These are phyloP conservation scores for Ernsta delagoae DNA, from an alignment of 2,888 invertebrate species.

Conservation along the genomic window DNA sequence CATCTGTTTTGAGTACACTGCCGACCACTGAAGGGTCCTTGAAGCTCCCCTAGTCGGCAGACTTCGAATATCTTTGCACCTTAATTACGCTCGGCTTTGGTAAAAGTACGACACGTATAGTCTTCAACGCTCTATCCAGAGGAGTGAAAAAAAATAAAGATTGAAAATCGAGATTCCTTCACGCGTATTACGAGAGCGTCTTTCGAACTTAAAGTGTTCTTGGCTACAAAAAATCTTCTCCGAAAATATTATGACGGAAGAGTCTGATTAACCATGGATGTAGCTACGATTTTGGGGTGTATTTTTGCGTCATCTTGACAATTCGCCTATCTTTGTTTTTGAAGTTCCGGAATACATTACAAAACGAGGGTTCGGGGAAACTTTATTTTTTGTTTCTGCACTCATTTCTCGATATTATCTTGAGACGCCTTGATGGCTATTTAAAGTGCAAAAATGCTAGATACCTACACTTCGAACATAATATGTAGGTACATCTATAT, in stretches of 20 bases:
- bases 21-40: constrained; percentile 73
- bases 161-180: constrained; percentile 57
- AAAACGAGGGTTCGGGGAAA: background rate
- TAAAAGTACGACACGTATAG: constrained; percentile 74
- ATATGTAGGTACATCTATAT: too few species aligned
- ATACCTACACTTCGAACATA: background rate
- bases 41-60: constrained; percentile 66
- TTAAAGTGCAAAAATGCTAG: background rate
- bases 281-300: background rate
- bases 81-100: constrained; percentile 77
- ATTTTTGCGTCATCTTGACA: background rate
- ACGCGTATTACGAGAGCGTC: constrained; percentile 55
- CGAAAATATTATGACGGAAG: constrained; percentile 49
- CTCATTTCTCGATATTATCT: background rate
- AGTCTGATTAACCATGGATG: constrained; percentile 49
- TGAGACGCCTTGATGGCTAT: background rate
- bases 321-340: background rate
- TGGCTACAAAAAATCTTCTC: constrained; percentile 54
- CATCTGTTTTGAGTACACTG: constrained; percentile 73
- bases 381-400: background rate
- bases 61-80: constrained; percentile 83
- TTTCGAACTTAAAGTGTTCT: constrained; percentile 54
- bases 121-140: constrained; percentile 61
- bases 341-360: background rate
- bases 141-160: constrained; percentile 63